These are phyloP conservation scores for Labia minor DNA, from an alignment of 2,888 invertebrate species.

Conservation along the genomic window DNA sequence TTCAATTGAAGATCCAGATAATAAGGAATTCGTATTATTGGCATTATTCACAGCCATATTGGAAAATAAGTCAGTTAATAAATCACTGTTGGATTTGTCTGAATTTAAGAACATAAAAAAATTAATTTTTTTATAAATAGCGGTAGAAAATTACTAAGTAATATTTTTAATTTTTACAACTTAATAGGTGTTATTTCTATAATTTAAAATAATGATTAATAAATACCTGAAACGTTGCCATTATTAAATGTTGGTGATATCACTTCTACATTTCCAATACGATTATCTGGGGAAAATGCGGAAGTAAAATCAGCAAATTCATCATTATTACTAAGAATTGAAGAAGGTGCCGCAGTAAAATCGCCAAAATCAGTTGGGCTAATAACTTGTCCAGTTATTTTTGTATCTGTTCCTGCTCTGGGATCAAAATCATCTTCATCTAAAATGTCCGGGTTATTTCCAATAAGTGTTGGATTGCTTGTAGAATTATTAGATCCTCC, in stretches of 20 bases:
- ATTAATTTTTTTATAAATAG: too few relatives aligned
- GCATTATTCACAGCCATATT: not conserved
- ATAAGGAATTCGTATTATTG: not conserved
- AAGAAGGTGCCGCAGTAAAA: constrained; percentile 42
- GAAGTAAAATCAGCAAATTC: constrained; percentile 74
- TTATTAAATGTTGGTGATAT: not conserved
- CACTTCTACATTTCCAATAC: not conserved
- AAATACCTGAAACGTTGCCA: not conserved
- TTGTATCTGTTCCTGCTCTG: constrained; percentile 31
- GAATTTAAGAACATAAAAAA: not conserved
- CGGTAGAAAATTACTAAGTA: too few relatives aligned
- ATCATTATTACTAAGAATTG: constrained; percentile 37
- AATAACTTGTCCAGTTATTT: not conserved
- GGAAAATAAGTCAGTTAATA: not conserved
- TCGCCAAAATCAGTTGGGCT: constrained; percentile 58
- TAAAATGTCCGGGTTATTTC: constrained; percentile 19
- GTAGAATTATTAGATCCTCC: not conserved
- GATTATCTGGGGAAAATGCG: constrained; percentile 39
- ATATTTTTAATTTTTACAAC: too few relatives aligned
- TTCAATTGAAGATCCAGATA: not conserved
- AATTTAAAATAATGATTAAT: too few relatives aligned
- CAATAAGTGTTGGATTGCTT: not conserved
- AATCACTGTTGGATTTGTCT: not conserved
- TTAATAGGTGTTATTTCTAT: too few relatives aligned
- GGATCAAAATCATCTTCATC: constrained; percentile 34